Conservation (phyloP, 2,797 vertebrate genomes). For the Melopsittacus undulatus region DNA sequence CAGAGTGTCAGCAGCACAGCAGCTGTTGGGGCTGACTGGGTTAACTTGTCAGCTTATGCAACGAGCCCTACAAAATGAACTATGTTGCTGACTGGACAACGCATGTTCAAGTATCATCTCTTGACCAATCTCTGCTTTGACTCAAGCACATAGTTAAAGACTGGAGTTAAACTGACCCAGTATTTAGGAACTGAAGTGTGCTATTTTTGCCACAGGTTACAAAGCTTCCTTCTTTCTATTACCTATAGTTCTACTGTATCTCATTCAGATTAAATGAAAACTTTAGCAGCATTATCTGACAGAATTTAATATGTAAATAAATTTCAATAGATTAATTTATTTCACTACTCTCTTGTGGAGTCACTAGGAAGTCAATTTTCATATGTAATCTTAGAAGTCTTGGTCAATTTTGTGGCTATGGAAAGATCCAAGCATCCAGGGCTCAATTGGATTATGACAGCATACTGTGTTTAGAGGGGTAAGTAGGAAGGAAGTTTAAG, state of each 20-base stretch:
- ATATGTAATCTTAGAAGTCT: not conserved
- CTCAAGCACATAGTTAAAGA: not conserved
- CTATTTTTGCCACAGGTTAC: not conserved
- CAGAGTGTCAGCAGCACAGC: not conserved
- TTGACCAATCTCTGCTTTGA: not conserved
- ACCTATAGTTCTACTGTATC: not conserved
- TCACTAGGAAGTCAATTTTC: not conserved
- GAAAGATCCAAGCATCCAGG: not conserved
- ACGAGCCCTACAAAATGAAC: not conserved
- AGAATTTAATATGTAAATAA: not conserved
- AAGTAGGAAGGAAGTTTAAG: not conserved
- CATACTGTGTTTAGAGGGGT: not conserved
- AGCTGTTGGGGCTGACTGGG: not conserved
- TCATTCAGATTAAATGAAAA: not conserved
- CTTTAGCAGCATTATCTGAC: not conserved
- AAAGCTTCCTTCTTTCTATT: not conserved
- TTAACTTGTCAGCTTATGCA: not conserved
- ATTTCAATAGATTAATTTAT: not conserved
- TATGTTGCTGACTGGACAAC: not conserved
- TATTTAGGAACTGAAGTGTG: not conserved
- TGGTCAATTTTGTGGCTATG: not conserved
- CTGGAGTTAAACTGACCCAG: not conserved
- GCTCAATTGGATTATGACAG: not conserved
- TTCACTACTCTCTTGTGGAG: not conserved
- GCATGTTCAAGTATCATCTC: not conserved